Percentiles rank a stretch among this genome's conserved stretches.
Conservation (phyloP, 2,888 invertebrate genomes). For the Andrena hattorfiana region DNA sequence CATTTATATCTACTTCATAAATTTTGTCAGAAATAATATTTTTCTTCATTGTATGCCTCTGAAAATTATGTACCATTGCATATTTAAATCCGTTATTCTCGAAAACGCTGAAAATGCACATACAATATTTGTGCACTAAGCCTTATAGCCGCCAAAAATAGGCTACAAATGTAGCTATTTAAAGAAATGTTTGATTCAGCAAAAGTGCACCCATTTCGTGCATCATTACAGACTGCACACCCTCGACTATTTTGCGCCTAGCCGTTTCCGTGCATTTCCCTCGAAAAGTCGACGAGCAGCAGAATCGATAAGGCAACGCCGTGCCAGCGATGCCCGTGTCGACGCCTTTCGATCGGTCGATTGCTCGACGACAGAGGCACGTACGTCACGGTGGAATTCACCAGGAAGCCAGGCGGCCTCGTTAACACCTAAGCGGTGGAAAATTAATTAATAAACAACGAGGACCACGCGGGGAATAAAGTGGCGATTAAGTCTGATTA, state of each 20-base stretch:
- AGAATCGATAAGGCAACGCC: constrained; percentile 20
- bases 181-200: not conserved
- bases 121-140: no score
- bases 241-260: constrained; percentile 1
- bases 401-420: constrained; percentile 6
- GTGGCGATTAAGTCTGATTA: constrained; percentile 35
- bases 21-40: no score
- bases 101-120: no score
- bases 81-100: no score
- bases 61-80: no score
- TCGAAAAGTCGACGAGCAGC: constrained; percentile 9
- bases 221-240: not conserved
- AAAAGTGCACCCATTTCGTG: not conserved
- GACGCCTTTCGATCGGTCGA: constrained; percentile 36
- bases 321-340: constrained; percentile 1
- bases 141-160: not conserved
- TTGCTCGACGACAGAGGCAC: not conserved
- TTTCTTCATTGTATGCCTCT: no score
- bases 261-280: constrained; percentile 1
- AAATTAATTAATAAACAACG: constrained; percentile 37
- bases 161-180: not conserved
- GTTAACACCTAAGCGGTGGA: constrained; percentile 24
- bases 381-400: not conserved
- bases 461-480: constrained; percentile 6
- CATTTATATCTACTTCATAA: no score